Evolutionary conservation across 2,113 vertebrate species (phyloP).

Genomic region (Platysteira castanea): DNA sequence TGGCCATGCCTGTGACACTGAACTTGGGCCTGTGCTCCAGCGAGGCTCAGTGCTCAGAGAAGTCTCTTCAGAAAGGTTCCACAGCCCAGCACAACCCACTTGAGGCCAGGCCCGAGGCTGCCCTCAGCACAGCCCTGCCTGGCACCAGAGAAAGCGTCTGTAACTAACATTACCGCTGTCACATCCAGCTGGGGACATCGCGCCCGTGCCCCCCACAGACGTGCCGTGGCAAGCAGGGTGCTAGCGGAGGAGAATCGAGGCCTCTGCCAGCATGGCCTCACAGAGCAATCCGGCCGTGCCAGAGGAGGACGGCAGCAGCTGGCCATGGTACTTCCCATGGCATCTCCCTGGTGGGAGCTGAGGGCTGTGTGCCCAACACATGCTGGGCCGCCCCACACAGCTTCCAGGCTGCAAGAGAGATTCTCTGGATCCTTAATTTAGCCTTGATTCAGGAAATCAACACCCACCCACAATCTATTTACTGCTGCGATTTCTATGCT

Average conservation of each 20-base stretch:
- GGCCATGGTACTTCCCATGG: fast-evolving
- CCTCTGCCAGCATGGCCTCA: neutral
- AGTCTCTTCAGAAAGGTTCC: neutral
- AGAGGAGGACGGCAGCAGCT: neutral
- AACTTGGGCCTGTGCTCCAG: neutral
- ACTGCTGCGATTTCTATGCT: neutral
- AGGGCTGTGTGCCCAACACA: neutral
- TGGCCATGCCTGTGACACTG: neutral
- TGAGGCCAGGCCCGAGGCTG: neutral
- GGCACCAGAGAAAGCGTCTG: neutral
- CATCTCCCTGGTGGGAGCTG: fast-evolving
- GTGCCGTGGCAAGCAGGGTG: fast-evolving
- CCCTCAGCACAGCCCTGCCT: neutral
- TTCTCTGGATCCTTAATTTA: neutral
- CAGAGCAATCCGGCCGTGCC: neutral
- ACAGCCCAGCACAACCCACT: fast-evolving
- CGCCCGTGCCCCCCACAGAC: neutral
- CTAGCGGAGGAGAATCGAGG: fast-evolving
- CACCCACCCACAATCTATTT: neutral
- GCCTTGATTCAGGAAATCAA: neutral
- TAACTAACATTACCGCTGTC: neutral
- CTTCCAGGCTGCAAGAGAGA: neutral
- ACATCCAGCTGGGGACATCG: neutral
- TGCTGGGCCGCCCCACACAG: neutral
- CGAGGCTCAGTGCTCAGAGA: neutral